phyloP scores from a whole-genome alignment of 2,797 vertebrate species.

The Cynodonichthys magdalenae region DNA sequence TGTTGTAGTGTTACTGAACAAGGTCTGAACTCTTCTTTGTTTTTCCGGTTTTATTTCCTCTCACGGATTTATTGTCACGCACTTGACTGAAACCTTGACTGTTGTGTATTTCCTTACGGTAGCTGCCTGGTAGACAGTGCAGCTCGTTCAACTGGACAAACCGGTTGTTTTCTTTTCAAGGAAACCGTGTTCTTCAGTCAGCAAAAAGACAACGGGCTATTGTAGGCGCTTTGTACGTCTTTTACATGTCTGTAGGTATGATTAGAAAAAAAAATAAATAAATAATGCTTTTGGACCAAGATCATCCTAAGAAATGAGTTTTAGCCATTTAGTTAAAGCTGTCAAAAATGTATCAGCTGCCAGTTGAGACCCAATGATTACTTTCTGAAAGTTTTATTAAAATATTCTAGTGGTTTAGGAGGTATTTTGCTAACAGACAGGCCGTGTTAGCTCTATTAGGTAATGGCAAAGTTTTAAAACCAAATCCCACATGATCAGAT shows the following conservation, averaged over 20 bases:
- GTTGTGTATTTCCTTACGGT: not conserved
- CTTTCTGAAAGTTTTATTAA: too few species aligned
- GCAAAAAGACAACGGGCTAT: not conserved
- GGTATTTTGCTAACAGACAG: too few species aligned
- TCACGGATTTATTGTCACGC: conserved; percentile 1
- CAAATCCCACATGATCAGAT: too few species aligned
- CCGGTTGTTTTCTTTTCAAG: conserved; percentile 34
- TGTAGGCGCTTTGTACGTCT: not conserved
- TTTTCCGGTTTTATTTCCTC: not conserved
- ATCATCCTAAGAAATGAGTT: too few species aligned
- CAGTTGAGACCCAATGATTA: too few species aligned
- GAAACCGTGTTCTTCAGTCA: not conserved
- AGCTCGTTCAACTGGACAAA: conserved; percentile 27
- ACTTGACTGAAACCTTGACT: not conserved
- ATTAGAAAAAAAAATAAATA: not conserved
- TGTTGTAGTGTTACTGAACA: conserved; percentile 79
- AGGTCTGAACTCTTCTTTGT: conserved; percentile 75
- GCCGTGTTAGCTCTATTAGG: too few species aligned
- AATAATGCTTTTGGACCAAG: not conserved
- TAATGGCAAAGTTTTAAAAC: too few species aligned
- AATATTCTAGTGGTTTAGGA: too few species aligned
- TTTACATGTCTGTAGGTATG: not conserved
- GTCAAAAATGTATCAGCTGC: too few species aligned
- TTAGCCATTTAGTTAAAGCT: too few species aligned
- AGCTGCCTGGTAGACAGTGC: not conserved